Percentiles rank a stretch among this genome's conserved stretches.
phyloP scores from a whole-genome alignment of 1,140 invertebrate genomes.

The Cyclina sinensis region DNA sequence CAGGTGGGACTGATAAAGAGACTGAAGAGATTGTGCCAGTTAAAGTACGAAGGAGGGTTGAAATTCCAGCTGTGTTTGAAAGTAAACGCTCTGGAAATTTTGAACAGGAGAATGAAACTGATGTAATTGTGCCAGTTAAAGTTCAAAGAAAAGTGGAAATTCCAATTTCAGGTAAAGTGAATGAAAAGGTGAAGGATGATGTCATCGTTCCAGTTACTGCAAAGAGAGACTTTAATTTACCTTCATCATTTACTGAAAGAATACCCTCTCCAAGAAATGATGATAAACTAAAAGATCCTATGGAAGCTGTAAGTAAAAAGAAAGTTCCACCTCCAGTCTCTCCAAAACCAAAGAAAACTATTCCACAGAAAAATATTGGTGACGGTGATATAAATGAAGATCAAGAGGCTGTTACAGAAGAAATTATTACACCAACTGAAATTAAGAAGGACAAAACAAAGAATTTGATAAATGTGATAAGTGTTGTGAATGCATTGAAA shows the following conservation, averaged over 20 bases:
- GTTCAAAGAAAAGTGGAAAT: slow-evolving; percentile 47
- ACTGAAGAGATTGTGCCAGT: slow-evolving; percentile 43
- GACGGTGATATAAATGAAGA: background rate
- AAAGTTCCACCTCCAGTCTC: slow-evolving; percentile 21
- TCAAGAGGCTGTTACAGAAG: slow-evolving; percentile 28
- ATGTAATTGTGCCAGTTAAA: slow-evolving; percentile 58
- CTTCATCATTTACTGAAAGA: slow-evolving; percentile 18
- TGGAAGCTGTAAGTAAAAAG: background rate
- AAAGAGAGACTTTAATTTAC: slow-evolving; percentile 27
- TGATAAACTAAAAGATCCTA: background rate
- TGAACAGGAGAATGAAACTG: background rate
- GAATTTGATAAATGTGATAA: slow-evolving; percentile 53
- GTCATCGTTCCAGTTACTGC: slow-evolving; percentile 21
- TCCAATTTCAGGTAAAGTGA: background rate
- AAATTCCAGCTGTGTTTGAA: slow-evolving; percentile 33
- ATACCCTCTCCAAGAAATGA: background rate
- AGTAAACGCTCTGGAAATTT: background rate
- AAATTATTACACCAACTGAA: slow-evolving; percentile 42
- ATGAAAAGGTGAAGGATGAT: slow-evolving; percentile 37
- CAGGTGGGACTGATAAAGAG: background rate
- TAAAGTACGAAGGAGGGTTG: slow-evolving; percentile 43
- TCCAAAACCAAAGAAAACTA: slow-evolving; percentile 34
- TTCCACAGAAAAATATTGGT: background rate
- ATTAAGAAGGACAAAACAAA: slow-evolving; percentile 45
- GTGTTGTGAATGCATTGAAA: slow-evolving; percentile 62